These are phyloP conservation scores for Scaptodrosophila latifasciaeformis DNA, from an alignment of 2,888 invertebrate species.

Conservation along the genomic window DNA sequence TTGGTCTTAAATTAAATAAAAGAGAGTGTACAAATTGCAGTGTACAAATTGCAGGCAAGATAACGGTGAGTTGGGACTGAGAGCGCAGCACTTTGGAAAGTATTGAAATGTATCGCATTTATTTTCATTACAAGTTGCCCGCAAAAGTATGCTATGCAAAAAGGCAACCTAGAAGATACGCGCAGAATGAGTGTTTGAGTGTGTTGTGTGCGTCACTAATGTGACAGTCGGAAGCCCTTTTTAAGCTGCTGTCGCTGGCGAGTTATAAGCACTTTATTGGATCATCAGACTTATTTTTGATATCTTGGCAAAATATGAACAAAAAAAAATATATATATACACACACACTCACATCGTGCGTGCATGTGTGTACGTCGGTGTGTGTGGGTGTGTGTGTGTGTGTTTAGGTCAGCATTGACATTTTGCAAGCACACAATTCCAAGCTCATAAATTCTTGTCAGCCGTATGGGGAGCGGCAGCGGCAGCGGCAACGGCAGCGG, in stretches of 20 bases:
- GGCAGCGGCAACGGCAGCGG: constrained; percentile 10
- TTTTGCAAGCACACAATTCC: constrained; percentile 48
- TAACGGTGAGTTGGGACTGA: background rate
- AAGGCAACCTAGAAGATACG: constrained; percentile 21
- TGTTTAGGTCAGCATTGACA: constrained; percentile 51
- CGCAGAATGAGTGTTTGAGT: constrained; percentile 6
- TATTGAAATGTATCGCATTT: constrained; percentile 71
- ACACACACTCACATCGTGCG: constrained; percentile 1
- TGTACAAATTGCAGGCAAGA: too few relatives aligned
- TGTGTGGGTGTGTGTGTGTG: constrained; percentile 16
- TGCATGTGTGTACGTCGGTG: constrained; percentile 1
- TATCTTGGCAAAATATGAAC: constrained; percentile 56
- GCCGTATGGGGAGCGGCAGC: constrained; percentile 20
- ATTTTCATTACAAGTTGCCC: constrained; percentile 61
- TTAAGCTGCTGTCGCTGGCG: constrained; percentile 54
- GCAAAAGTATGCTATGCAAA: constrained; percentile 59
- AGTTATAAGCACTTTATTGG: constrained; percentile 70
- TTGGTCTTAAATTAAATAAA: constrained; percentile 4
- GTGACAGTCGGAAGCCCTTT: constrained; percentile 53
- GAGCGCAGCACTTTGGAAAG: constrained; percentile 37
- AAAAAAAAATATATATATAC: background rate
- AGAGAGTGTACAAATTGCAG: too few relatives aligned
- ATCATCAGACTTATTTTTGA: constrained; percentile 69
- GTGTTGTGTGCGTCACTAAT: constrained; percentile 53
- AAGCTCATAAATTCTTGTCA: constrained; percentile 64